These are phyloP conservation scores for Channallabes apus DNA, from an alignment of 2,797 vertebrate genomes.

Conservation along the genomic window DNA sequence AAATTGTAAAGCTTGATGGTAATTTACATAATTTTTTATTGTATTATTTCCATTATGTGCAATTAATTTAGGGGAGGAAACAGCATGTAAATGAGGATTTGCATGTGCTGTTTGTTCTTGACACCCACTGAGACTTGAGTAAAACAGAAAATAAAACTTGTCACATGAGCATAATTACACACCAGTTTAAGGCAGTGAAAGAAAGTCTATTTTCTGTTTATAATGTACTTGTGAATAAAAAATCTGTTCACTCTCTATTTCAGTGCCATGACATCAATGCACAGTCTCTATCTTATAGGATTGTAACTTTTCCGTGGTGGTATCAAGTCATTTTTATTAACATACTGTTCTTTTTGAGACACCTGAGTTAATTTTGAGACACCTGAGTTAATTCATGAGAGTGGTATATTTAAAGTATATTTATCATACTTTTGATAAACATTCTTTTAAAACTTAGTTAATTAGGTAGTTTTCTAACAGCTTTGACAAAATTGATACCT, in stretches of 20 bases:
- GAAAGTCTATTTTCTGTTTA: background rate
- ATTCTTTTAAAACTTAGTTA: background rate
- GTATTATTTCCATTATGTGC: background rate
- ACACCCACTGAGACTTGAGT: background rate
- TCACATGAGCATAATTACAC: no score
- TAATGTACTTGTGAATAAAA: background rate
- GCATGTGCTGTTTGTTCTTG: background rate
- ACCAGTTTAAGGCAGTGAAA: background rate
- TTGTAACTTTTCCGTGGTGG: background rate
- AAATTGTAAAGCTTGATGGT: background rate
- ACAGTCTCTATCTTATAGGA: background rate
- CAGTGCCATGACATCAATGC: background rate
- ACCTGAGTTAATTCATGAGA: no score
- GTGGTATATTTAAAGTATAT: no score
- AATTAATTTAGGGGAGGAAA: background rate
- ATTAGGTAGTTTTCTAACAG: background rate
- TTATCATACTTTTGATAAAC: background rate
- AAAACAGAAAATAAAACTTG: background rate
- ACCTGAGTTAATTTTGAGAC: no score
- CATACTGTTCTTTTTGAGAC: background rate
- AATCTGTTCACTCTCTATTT: background rate
- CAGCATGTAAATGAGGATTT: background rate
- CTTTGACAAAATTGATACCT: conserved; percentile 16
- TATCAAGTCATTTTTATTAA: background rate
- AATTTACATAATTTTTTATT: background rate